Conservation (phyloP, 2,888 invertebrate species). For the Augiades crinisus region DNA sequence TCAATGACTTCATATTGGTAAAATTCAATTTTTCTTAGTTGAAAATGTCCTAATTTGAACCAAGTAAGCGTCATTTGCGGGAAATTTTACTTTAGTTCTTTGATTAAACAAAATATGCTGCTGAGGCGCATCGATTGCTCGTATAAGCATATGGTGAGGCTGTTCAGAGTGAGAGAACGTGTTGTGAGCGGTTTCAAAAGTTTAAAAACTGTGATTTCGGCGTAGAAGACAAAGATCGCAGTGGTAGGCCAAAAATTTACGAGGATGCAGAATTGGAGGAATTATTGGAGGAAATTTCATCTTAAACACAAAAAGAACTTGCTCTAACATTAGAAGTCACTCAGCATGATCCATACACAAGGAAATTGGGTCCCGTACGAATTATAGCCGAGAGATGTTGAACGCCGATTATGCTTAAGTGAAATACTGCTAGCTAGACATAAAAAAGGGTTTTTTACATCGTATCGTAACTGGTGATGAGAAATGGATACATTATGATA, state of each 20-base stretch:
- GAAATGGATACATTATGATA: conserved; percentile 27
- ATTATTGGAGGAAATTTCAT: conserved; percentile 19
- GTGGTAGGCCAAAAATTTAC: conserved; percentile 10
- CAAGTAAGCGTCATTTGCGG: too few species aligned
- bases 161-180: conserved; percentile 1
- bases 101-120: too few species aligned
- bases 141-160: too few species aligned
- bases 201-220: background rate
- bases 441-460: background rate
- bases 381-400: conserved; percentile 32
- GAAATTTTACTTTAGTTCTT: too few species aligned
- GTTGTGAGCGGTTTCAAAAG: background rate
- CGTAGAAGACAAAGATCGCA: conserved; percentile 8
- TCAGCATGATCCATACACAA: conserved; percentile 20
- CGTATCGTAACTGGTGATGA: conserved; percentile 21
- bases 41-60: too few species aligned
- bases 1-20: too few species aligned
- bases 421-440: conserved; percentile 12
- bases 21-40: too few species aligned
- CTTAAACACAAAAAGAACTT: conserved; percentile 20
- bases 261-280: conserved; percentile 12
- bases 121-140: too few species aligned
- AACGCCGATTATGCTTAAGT: conserved; percentile 23
- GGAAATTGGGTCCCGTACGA: conserved; percentile 25
- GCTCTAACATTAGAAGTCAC: conserved; percentile 20